A percentile compares a stretch with the other conserved stretches of the same genome.
phyloP scores from a whole-genome alignment of 2,797 vertebrate species.

The Pygocentrus nattereri region DNA sequence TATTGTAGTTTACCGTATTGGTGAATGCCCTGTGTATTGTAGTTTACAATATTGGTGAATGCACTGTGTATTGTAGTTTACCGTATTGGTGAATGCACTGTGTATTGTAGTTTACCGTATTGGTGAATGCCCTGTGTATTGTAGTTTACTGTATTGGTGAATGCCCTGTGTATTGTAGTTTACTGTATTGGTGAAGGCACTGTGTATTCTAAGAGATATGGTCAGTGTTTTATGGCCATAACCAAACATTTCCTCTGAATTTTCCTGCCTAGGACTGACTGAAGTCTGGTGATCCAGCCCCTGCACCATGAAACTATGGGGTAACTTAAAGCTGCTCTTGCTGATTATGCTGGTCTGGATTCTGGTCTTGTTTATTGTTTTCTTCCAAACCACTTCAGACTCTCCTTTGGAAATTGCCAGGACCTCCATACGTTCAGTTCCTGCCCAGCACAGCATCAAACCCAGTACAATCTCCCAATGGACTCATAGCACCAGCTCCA shows the following conservation, averaged over 20 bases:
- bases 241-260: neutral
- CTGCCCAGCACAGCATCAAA: slow-evolving; percentile 45
- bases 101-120: no score
- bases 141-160: no score
- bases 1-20: no score
- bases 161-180: no score
- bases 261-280: neutral
- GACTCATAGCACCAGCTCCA: neutral
- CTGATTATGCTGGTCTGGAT: slow-evolving; percentile 71
- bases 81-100: no score
- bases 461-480: neutral
- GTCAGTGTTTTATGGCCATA: neutral
- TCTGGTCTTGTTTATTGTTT: slow-evolving; percentile 8
- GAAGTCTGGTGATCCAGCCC: slow-evolving; percentile 17
- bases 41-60: no score
- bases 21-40: no score
- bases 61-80: no score
- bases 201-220: neutral
- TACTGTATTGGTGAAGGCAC: no score
- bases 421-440: slow-evolving; percentile 71
- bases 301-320: slow-evolving; percentile 69
- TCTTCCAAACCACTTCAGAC: neutral
- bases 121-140: no score
- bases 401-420: neutral
- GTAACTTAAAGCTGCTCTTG: slow-evolving; percentile 76